Percentiles rank a stretch among this genome's conserved stretches.
These are phyloP conservation scores for Melolontha melolontha DNA, from an alignment of 2,888 invertebrate genomes.

Conservation along the genomic window DNA sequence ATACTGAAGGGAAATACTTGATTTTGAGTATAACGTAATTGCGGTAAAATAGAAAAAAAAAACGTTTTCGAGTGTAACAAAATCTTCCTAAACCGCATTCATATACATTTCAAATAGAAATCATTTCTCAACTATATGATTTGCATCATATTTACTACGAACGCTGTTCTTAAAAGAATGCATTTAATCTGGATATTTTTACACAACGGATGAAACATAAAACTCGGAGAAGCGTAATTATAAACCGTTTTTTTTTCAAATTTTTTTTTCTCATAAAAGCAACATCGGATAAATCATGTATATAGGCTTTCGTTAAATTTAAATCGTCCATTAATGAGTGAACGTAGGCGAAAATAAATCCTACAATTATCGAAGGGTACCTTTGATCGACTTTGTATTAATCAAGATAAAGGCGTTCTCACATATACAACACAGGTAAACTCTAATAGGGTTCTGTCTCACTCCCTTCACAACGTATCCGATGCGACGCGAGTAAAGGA, in stretches of 20 bases:
- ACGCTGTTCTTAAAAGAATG: too few species aligned
- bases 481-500: slow-evolving; percentile 10
- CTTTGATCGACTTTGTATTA: slow-evolving; percentile 45
- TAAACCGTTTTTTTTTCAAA: neutral
- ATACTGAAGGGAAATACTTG: too few species aligned
- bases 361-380: slow-evolving; percentile 45
- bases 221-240: neutral
- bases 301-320: slow-evolving; percentile 34
- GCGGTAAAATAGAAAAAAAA: too few species aligned
- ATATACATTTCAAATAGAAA: too few species aligned
- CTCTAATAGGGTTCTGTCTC: slow-evolving; percentile 24
- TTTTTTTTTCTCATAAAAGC: slow-evolving; percentile 2
- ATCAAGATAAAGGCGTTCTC: slow-evolving; percentile 43
- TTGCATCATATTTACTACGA: too few species aligned
- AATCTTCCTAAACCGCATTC: too few species aligned
- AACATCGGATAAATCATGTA: slow-evolving; percentile 24
- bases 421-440: slow-evolving; percentile 28
- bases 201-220: too few species aligned
- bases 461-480: slow-evolving; percentile 4
- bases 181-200: too few species aligned
- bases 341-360: slow-evolving; percentile 45
- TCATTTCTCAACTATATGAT: too few species aligned
- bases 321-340: slow-evolving; percentile 42
- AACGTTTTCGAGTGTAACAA: too few species aligned
- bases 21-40: too few species aligned